Base-by-base conservation (phyloP, 1,140 invertebrate genomes). In the Pantala flavescens region DNA sequence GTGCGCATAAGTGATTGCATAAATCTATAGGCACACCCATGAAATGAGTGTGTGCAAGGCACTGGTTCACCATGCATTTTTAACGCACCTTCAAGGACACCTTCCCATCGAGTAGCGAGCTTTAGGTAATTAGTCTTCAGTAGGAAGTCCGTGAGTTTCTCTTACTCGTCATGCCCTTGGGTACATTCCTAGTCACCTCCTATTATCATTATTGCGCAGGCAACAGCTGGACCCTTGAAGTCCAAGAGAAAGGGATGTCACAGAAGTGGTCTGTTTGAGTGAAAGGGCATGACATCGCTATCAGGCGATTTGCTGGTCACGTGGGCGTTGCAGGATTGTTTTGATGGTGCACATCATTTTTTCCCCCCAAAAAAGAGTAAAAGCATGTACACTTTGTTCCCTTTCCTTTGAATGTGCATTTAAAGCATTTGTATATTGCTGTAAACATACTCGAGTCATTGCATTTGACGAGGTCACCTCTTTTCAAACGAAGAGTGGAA, bases 41-140 rank as follows among this genome's bases (percentile, higher is more conserved):
- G 49, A 21, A 63, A 63, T 21, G 49, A 7, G n/a, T 14, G n/a
- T 63, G 49, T 19, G 49, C n/a, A 19, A 63, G 49, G 49, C n/a
- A 21, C n/a, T 12, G 5, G 49, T 63, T 63, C n/a, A 21, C 14
- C 49, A 63, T 63, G n/a, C n/a, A 12, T 63, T 49, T 9, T 63
- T 63, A 63, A 63, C 12, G 49, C n/a, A 63, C n/a, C 49, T 63
- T 63, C 49, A 63, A 63, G 49, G 49, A 63, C 49, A 63, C 49
- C 14, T 63, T 12, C 49, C 49, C n/a, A 63, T 63, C 49, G n/a
- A 63, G 14, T 63, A 63, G 49, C 49, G 3, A 63, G 49, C 49
- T 63, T 63, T 63, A 19, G 49, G 12, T 7, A 63, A 63, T 36
- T 36, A 36, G 28, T 36, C 28, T 36, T 5, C 28, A 36, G 28